These are phyloP conservation scores for Megaptera novaeangliae DNA, from an alignment of 2,113 vertebrate genomes.

Conservation along the genomic window DNA sequence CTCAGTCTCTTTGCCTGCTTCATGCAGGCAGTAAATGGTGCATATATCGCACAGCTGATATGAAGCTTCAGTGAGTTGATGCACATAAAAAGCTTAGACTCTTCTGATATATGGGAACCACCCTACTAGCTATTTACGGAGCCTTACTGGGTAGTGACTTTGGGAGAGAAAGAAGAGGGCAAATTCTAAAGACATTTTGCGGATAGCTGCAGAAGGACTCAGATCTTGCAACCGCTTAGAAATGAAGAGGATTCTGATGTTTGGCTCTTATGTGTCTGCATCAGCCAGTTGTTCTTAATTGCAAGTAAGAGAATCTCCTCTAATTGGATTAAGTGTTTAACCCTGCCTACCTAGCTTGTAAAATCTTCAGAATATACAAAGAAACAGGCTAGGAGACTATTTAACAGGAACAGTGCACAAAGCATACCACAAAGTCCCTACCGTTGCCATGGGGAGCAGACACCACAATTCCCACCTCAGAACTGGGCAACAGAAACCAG, in stretches of 20 bases:
- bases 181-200: not conserved
- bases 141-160: not conserved
- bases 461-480: not conserved
- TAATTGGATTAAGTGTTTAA: not conserved
- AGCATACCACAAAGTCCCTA: not conserved
- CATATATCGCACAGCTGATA: not conserved
- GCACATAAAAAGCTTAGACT: not conserved
- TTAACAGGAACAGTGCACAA: not conserved
- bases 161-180: not conserved
- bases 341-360: not conserved
- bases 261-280: not conserved
- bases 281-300: not conserved
- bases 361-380: not conserved
- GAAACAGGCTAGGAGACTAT: not conserved
- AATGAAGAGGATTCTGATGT: not conserved
- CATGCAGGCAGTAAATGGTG: not conserved
- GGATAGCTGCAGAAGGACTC: not conserved
- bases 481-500: not conserved
- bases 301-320: not conserved
- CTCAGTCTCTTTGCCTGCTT: not conserved
- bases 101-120: not conserved
- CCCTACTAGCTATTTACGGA: not conserved
- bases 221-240: not conserved
- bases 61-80: not conserved
- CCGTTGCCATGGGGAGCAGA: not conserved